A percentile compares a stretch with the other conserved stretches of the same genome.
Conservation (phyloP, 2,113 vertebrate genomes). For the Tamias sibiricus region DNA sequence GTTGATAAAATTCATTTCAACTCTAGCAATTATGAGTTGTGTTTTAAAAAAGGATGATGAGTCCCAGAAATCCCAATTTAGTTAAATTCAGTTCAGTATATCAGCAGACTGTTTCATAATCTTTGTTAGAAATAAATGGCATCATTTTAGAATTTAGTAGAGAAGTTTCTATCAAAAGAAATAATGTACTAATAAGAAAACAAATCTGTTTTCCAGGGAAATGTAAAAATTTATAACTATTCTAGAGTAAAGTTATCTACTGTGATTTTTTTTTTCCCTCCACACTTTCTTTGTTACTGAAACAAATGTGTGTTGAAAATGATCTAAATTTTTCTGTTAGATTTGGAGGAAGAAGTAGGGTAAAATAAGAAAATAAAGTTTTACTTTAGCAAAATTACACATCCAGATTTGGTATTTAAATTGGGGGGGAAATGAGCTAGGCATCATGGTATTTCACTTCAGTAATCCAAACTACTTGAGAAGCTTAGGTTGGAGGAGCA, state of each 20-base stretch:
- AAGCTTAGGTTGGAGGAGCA: not conserved
- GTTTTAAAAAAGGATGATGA: not conserved
- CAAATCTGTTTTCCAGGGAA: not conserved
- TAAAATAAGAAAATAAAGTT: not conserved
- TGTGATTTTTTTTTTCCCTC: not conserved
- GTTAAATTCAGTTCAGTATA: not conserved
- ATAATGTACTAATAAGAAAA: not conserved
- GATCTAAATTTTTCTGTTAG: not conserved
- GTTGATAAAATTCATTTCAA: not conserved
- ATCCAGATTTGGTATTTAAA: not conserved
- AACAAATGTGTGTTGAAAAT: not conserved
- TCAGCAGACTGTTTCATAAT: not conserved
- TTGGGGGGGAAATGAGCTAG: no score
- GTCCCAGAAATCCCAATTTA: not conserved
- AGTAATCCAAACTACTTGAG: not conserved
- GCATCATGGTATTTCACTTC: not conserved
- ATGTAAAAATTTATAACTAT: not conserved
- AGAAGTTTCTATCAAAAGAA: not conserved
- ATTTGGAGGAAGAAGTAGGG: not conserved
- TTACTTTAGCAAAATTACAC: not conserved
- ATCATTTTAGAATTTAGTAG: not conserved
- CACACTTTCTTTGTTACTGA: not conserved
- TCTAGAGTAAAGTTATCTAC: not conserved
- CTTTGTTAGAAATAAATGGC: not conserved
- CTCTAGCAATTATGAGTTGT: not conserved